Evolutionary conservation across 2,113 vertebrate genomes (phyloP).

Genomic region (Vanacampus margaritifer): DNA sequence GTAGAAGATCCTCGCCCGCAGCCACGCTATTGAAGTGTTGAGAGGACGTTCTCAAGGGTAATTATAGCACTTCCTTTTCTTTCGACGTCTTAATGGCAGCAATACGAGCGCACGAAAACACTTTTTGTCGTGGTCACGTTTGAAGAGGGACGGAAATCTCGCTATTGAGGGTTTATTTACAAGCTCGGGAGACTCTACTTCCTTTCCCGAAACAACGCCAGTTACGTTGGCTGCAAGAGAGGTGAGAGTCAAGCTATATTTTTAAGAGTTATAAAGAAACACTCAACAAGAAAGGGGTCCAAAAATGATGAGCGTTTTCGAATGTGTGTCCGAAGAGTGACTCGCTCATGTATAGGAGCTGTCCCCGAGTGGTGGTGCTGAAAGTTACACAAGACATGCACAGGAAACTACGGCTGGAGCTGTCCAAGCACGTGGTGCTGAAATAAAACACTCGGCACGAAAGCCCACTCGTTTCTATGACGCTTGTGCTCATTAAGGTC

Average conservation of each 20-base stretch:
- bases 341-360: conserved; percentile 14
- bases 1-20: conserved; percentile 48
- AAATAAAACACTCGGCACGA: background rate
- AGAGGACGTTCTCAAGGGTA: conserved; percentile 34
- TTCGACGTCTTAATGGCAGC: background rate
- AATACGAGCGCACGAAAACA: background rate
- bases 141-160: background rate
- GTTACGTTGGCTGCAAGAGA: too few species aligned
- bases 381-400: conserved; percentile 4
- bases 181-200: background rate
- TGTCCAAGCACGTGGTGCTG: background rate
- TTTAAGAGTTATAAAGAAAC: too few species aligned
- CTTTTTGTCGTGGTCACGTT: background rate
- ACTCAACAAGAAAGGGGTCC: too few species aligned
- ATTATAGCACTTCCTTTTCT: conserved; percentile 26
- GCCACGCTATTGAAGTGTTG: conserved; percentile 41
- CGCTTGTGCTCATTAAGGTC: background rate
- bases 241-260: too few species aligned
- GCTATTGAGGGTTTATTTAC: background rate
- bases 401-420: background rate
- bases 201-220: background rate
- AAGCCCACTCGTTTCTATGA: background rate
- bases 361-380: conserved; percentile 33
- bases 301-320: too few species aligned
- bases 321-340: too few species aligned